A percentile compares a stretch with the other conserved stretches of the same genome.
These are phyloP conservation scores for Barypeithes pellucidus DNA, from an alignment of 2,888 invertebrate species.

Conservation along the genomic window DNA sequence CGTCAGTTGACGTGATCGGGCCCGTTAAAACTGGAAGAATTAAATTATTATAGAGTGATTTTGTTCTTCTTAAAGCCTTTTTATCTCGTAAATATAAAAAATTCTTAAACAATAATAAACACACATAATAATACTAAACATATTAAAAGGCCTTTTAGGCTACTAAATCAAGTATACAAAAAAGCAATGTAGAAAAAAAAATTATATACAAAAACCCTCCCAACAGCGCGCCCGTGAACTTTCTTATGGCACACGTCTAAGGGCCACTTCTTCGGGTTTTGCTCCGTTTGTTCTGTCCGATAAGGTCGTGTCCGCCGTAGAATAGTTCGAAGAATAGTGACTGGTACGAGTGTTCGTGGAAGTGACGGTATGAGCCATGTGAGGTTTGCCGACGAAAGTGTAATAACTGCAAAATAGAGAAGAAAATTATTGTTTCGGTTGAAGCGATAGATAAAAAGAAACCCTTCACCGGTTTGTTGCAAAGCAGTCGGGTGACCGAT, in stretches of 20 bases:
- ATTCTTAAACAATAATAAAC: background rate
- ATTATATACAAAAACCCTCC: background rate
- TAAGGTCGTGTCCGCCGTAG: slow-evolving; percentile 54
- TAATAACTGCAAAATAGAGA: slow-evolving; percentile 64
- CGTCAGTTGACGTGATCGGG: too few relatives aligned
- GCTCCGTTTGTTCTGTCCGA: slow-evolving; percentile 39
- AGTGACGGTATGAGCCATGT: slow-evolving; percentile 63
- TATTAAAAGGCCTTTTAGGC: background rate
- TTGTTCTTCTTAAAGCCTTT: too few relatives aligned
- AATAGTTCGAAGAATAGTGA: slow-evolving; percentile 55
- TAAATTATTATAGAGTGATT: too few relatives aligned
- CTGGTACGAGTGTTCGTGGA: slow-evolving; percentile 59
- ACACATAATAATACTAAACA: too few relatives aligned
- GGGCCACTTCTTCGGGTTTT: slow-evolving; percentile 46
- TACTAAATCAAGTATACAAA: background rate
- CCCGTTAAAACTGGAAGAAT: too few relatives aligned
- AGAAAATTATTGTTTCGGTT: background rate
- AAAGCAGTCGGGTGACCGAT: background rate
- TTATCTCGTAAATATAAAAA: too few relatives aligned
- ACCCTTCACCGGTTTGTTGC: slow-evolving; percentile 14
- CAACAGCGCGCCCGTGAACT: too few relatives aligned
- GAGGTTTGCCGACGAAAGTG: slow-evolving; percentile 63
- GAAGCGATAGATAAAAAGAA: background rate
- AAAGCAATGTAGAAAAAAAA: slow-evolving; percentile 7
- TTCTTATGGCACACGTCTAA: slow-evolving; percentile 25